Percentiles rank a stretch among this genome's conserved stretches.
Evolutionary conservation across 2,113 vertebrate species (phyloP).

Genomic region (Spermophilus dauricus): DNA sequence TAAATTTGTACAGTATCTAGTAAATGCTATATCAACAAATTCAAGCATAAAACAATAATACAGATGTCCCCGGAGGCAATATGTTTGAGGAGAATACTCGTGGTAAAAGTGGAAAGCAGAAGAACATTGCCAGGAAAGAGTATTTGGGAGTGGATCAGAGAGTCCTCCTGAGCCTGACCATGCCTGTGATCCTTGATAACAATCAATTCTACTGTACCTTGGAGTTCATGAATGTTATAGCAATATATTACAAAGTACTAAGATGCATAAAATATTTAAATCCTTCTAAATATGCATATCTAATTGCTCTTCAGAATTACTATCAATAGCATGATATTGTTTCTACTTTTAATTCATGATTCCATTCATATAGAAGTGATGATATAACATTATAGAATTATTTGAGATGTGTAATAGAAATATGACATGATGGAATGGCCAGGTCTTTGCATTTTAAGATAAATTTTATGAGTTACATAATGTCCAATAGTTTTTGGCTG

Average conservation of each 20-base stretch:
- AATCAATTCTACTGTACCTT: background rate
- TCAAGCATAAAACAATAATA: background rate
- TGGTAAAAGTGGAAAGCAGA: background rate
- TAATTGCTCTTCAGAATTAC: conserved; percentile 74
- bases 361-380: conserved; percentile 65
- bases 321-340: conserved; percentile 68
- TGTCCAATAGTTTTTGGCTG: conserved; percentile 16
- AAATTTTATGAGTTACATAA: background rate
- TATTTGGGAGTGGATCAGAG: background rate
- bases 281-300: conserved; percentile 30
- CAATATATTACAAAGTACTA: background rate
- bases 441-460: conserved; percentile 30
- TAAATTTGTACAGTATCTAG: background rate
- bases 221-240: background rate
- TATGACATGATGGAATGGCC: conserved; percentile 16
- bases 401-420: conserved; percentile 34
- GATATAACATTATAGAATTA: conserved; percentile 62
- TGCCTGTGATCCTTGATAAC: background rate
- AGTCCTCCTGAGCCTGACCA: background rate
- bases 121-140: background rate
- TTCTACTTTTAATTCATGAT: conserved; percentile 71
- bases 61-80: rapidly evolving
- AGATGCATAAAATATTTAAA: background rate
- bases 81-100: background rate
- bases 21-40: background rate